A percentile compares a stretch with the other conserved stretches of the same genome.
These are phyloP conservation scores for Microcebus tavaratra DNA, from an alignment of 2,113 vertebrate species.

Conservation along the genomic window DNA sequence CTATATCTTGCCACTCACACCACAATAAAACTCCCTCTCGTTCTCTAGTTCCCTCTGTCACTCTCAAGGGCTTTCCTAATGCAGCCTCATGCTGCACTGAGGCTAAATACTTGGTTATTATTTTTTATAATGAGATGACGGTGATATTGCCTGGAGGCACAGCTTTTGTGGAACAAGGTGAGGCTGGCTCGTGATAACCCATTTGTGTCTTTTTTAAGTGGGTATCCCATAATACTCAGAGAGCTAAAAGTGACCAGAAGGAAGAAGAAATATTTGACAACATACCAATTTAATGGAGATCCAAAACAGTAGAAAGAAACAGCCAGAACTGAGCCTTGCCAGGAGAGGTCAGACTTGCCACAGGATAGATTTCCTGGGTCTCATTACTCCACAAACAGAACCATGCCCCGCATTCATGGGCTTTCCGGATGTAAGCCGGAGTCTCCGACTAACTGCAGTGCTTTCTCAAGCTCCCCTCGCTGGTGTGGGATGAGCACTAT, in stretches of 20 bases:
- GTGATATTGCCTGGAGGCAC: not conserved
- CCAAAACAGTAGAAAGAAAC: not conserved
- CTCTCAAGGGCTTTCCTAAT: not conserved
- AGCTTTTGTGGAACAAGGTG: not conserved
- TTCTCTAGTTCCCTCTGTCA: not conserved
- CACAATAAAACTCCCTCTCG: not conserved
- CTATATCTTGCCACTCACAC: not conserved
- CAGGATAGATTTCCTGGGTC: not conserved
- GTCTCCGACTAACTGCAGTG: not conserved
- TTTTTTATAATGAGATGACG: not conserved
- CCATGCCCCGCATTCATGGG: accelerated
- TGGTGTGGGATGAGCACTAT: too few species aligned
- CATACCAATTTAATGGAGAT: slow-evolving; percentile 63
- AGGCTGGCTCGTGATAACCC: not conserved
- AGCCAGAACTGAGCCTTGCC: not conserved
- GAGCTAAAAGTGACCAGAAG: slow-evolving; percentile 1
- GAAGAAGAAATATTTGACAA: not conserved
- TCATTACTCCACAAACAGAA: not conserved
- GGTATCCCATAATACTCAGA: not conserved
- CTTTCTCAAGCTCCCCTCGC: not conserved
- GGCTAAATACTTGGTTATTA: not conserved
- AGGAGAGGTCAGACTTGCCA: not conserved
- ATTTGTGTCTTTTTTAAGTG: not conserved
- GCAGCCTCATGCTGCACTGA: not conserved
- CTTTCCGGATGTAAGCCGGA: not conserved